Evolutionary conservation across 2,113 vertebrate species (phyloP), one percentile per base, ranked within the genome.

Genomic region (Albula goreensis): DNA sequence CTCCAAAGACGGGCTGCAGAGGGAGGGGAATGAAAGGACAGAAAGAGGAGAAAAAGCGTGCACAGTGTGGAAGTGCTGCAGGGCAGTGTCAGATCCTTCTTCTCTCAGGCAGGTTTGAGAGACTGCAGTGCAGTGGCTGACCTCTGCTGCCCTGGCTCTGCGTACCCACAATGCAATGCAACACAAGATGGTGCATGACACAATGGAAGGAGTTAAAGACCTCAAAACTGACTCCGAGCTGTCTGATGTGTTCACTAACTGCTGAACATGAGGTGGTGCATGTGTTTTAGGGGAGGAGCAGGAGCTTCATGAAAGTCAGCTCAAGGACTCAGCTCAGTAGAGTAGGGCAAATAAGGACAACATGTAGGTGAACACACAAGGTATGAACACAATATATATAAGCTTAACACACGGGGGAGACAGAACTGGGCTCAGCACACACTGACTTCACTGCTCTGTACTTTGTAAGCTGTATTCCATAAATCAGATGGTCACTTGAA

Each of bases 121-220:
- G 93, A 92, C 92, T 94, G 90, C 94, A 95, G 94, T 87, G 92
- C 92, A 93, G 88, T 89, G 90, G 83, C 70, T 91, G 94, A 94
- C 93, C 93, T 81, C 81, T 49, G 66, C 74, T 91, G 91, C 93
- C 93, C 92, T 87, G 84, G 79, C 86, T 82, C 86, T 85, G 25
- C 41, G 49, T 89, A 88, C 50, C 13, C 56, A 87, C 63, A 82
- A 57, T 52, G 78, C 19, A 50, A 6, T 63, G 19, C 10, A 31
- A 41, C 25, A 31, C 10, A 31, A 41, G 13, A 31, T 19, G 52
- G 6, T 22, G n/a, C 25, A 25, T 74, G 79, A 50, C 48, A 80
- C 79, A 80, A 17, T 11, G 78, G 8, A 79, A 17, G 1, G 25
- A n/a, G 78, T 11, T 50, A 51, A 4, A 50, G 79, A 80, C 2